phyloP scores from a whole-genome alignment of 2,797 vertebrate species.

The Leptoclinus maculatus region DNA sequence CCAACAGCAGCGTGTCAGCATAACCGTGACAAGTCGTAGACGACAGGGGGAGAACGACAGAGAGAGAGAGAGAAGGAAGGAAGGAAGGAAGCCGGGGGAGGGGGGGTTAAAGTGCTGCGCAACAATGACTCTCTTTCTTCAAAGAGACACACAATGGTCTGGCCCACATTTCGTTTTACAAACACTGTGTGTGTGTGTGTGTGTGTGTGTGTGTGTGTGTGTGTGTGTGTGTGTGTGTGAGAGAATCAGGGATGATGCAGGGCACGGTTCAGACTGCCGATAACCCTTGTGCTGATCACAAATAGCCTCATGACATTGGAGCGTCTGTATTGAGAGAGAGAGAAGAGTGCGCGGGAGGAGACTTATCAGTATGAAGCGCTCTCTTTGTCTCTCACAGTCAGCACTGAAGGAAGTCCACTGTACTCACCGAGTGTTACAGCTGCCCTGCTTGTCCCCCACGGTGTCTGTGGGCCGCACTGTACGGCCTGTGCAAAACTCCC shows the following conservation, averaged over 20 bases:
- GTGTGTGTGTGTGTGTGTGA: slow-evolving; percentile 29
- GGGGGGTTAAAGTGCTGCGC: slow-evolving; percentile 6
- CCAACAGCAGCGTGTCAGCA: slow-evolving; percentile 7
- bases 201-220: slow-evolving; percentile 29
- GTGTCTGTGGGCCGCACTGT: background rate
- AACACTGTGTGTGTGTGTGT: slow-evolving; percentile 33
- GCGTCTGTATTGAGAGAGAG: slow-evolving; percentile 46
- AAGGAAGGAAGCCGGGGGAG: background rate
- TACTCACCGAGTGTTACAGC: background rate
- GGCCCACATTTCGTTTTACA: slow-evolving; percentile 67
- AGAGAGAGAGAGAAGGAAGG: background rate
- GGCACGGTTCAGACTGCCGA: slow-evolving; percentile 29
- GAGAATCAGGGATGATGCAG: slow-evolving; percentile 49
- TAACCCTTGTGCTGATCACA: slow-evolving; percentile 36
- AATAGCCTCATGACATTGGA: slow-evolving; percentile 46
- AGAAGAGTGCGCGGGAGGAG: background rate
- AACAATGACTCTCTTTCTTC: slow-evolving; percentile 71
- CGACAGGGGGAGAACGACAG: slow-evolving; percentile 27
- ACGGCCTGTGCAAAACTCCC: background rate
- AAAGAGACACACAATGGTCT: slow-evolving; percentile 59
- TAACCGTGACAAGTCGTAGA: slow-evolving; percentile 32
- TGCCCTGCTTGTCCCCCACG: background rate
- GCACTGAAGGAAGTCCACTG: slow-evolving; percentile 16
- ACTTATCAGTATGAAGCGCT: slow-evolving; percentile 30
- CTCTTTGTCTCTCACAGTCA: slow-evolving; percentile 42